Percentiles rank a stretch among this genome's conserved stretches.
These are phyloP conservation scores for Hemiprocne comata DNA, from an alignment of 2,113 vertebrate genomes.

Conservation along the genomic window DNA sequence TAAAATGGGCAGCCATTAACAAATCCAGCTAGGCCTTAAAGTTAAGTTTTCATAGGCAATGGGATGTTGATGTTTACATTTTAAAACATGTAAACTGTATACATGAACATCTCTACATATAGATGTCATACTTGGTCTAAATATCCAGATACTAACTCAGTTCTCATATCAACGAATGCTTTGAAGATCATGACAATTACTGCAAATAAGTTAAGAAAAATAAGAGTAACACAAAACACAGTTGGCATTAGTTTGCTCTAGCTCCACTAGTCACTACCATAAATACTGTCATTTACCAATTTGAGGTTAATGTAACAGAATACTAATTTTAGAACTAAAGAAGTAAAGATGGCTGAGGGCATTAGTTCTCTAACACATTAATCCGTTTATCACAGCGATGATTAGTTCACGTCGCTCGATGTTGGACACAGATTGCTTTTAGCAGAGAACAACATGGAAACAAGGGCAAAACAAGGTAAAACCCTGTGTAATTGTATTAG, in stretches of 20 bases:
- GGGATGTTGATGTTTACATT: background rate
- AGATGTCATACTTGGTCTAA: background rate
- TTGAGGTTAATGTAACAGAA: conserved; percentile 8
- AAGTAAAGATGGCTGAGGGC: background rate
- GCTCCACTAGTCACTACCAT: background rate
- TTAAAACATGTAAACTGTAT: background rate
- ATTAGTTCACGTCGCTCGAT: conserved; percentile 41
- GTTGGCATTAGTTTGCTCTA: background rate
- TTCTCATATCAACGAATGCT: background rate
- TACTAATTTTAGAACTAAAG: background rate
- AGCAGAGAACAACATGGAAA: conserved; percentile 40
- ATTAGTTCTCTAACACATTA: background rate
- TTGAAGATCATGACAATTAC: background rate
- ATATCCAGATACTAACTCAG: background rate
- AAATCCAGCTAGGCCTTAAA: background rate
- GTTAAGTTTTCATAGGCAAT: background rate
- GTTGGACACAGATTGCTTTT: conserved; percentile 27
- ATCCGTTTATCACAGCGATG: conserved; percentile 46
- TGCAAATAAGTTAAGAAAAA: background rate
- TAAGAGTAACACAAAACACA: background rate
- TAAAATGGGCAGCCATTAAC: background rate
- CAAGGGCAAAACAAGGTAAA: conserved; percentile 24
- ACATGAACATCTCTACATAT: background rate
- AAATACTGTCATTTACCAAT: conserved; percentile 5
- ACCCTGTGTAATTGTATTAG: background rate